These are phyloP conservation scores for Anoncus sp. DNA, from an alignment of 2,888 invertebrate genomes.

Conservation along the genomic window DNA sequence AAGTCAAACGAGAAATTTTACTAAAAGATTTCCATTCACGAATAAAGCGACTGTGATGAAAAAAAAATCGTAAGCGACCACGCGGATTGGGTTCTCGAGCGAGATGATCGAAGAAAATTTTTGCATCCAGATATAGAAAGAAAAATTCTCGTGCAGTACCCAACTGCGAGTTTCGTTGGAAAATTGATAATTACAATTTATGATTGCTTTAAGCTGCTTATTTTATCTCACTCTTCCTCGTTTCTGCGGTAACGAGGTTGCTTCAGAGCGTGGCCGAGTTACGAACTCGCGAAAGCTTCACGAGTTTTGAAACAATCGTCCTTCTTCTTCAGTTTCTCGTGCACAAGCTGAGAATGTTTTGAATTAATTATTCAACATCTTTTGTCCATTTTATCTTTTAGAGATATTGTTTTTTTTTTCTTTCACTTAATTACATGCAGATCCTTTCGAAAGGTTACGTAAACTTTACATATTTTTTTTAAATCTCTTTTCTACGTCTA, in stretches of 20 bases:
- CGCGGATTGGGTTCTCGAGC: slow-evolving; percentile 10
- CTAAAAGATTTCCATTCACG: too few species aligned
- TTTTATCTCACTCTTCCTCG: slow-evolving; percentile 22
- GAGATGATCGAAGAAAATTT: slow-evolving; percentile 19
- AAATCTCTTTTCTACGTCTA: too few species aligned
- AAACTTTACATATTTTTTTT: too few species aligned
- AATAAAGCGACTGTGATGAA: slow-evolving; percentile 10
- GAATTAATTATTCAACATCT: slow-evolving; percentile 64
- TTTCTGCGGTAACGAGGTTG: slow-evolving; percentile 10
- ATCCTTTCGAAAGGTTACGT: slow-evolving; percentile 1
- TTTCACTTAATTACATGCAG: slow-evolving; percentile 14
- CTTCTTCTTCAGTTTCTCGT: slow-evolving; percentile 9
- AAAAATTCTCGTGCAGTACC: slow-evolving; percentile 12
- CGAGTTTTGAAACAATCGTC: slow-evolving; percentile 65
- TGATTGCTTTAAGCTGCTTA: slow-evolving; percentile 68
- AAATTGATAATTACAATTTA: slow-evolving; percentile 76
- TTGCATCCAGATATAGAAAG: slow-evolving; percentile 34
- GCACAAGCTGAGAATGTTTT: slow-evolving; percentile 2
- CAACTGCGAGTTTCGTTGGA: slow-evolving; percentile 34
- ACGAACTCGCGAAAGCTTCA: slow-evolving; percentile 37
- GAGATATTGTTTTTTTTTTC: slow-evolving; percentile 13
- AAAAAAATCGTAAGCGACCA: slow-evolving; percentile 2
- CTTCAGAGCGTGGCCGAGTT: slow-evolving; percentile 40
- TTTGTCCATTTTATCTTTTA: slow-evolving; percentile 26
- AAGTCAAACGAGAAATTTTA: too few species aligned